Evolutionary conservation across 2,113 vertebrate species (phyloP), one percentile per base, ranked within the genome.

Genomic region (Macroglossus sobrinus): DNA sequence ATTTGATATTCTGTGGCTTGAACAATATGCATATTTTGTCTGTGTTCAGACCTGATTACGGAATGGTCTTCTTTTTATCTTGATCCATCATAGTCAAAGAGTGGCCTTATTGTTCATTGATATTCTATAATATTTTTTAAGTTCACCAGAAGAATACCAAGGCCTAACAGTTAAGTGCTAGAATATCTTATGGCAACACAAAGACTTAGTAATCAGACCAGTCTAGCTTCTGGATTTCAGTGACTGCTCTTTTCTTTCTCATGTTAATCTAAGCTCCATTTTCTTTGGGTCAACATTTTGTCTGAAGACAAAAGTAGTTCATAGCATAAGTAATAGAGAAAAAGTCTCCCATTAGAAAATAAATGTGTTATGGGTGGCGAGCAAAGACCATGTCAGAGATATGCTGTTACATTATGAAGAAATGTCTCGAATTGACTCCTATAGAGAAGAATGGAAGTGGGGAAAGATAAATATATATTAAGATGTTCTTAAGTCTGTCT

Each of bases 401-500:
- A 76, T 50, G 47, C 35, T 93, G 33, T 66, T 91, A 68, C 90
- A 80, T 89, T 91, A 64, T 75, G n/a, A n/a, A 85, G 19, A 93
- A 81, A 89, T 57, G 64, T 19, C 35, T 95, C 72, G 35, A 82
- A 88, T 35, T 74, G 38, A 15, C 14, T 86, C 7, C n/a, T 94
- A 24, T 85, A 22, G 57, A 84, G 30, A 96, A 92, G 28, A 93
- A 97, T 84, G 40, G 21, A 74, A 86, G 21, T 89, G 13, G 7
- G 19, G 12, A 82, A 7, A 89, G 43, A 84, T 63, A 96, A 82
- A 91, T 82, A 94, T n/a, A 89, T 15, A 78, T 84, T 68, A 72
- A 87, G 78, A 71, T 66, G 69, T 89, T 79, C 69, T 69, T 47
- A 93, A 95, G 38, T 79, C 45, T 94, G 43, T 84, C 64, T 85